Conservation (phyloP, 2,797 vertebrate species). For the Gymnoscopelus microlampas region DNA sequence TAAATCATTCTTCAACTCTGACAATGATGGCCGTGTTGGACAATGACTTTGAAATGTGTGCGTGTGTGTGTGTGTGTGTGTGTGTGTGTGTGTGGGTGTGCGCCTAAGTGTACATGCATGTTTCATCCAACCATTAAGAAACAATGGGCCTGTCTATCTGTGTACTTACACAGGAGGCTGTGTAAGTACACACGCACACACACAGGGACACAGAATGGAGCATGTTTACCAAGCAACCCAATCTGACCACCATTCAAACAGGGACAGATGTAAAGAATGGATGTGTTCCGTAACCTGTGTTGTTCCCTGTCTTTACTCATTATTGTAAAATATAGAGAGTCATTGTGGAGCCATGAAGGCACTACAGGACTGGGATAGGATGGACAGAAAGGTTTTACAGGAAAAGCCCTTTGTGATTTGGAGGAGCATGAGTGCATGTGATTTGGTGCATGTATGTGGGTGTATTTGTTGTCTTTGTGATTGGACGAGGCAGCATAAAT, state of each 20-base stretch:
- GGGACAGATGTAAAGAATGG: slow-evolving; percentile 32
- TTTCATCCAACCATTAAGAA: slow-evolving; percentile 38
- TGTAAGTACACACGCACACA: slow-evolving; percentile 10
- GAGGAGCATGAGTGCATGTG: slow-evolving; percentile 12
- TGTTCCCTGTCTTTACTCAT: slow-evolving; percentile 4
- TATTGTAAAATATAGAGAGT: slow-evolving; percentile 42
- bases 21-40: no score
- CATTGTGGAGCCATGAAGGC: slow-evolving; percentile 32
- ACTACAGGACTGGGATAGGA: not conserved
- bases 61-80: not conserved
- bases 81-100: not conserved
- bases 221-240: slow-evolving; percentile 65
- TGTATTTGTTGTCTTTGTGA: not conserved
- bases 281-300: not conserved
- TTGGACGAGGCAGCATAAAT: no score
- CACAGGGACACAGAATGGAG: slow-evolving; percentile 3
- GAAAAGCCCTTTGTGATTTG: slow-evolving; percentile 51
- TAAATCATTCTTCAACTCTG: no score
- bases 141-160: slow-evolving; percentile 50
- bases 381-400: slow-evolving; percentile 27
- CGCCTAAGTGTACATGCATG: not conserved
- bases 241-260: slow-evolving; percentile 34
- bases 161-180: slow-evolving; percentile 34
- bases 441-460: not conserved
- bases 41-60: no score